These are phyloP conservation scores for Spodoptera exigua DNA, from an alignment of 2,888 invertebrate genomes.

Conservation along the genomic window DNA sequence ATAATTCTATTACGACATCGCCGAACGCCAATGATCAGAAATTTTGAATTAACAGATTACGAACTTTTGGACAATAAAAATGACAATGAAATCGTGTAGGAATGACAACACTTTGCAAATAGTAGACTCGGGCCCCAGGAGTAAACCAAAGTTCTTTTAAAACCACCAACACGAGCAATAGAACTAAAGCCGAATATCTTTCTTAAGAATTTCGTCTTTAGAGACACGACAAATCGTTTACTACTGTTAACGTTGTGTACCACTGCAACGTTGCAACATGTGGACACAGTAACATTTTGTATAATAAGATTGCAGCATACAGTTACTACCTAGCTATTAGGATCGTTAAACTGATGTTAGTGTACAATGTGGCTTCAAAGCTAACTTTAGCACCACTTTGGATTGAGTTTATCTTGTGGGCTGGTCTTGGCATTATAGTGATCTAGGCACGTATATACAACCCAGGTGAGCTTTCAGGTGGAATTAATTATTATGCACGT, in stretches of 20 bases:
- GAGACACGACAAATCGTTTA: conserved; percentile 19
- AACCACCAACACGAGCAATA: no score
- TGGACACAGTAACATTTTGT: conserved; percentile 30
- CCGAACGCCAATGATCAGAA: no score
- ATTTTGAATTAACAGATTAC: no score
- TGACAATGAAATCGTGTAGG: no score
- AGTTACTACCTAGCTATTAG: conserved; percentile 40
- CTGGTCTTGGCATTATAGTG: conserved; percentile 15
- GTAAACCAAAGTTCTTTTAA: no score
- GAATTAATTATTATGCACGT: conserved; percentile 25
- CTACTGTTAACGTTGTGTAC: conserved; percentile 1
- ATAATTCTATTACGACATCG: no score
- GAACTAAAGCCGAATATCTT: neutral
- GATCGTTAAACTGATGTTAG: conserved; percentile 41
- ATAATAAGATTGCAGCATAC: conserved; percentile 36
- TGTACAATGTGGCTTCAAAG: conserved; percentile 38
- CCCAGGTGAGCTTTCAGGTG: conserved; percentile 19
- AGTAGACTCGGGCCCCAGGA: no score
- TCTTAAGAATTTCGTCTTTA: neutral
- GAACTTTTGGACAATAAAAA: no score
- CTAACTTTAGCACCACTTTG: conserved; percentile 38
- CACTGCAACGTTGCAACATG: conserved; percentile 19
- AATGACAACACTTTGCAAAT: no score
- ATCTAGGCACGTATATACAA: conserved; percentile 10
- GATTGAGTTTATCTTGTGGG: conserved; percentile 49